Percentiles rank a stretch among this genome's conserved stretches.
These are phyloP conservation scores for Bolinopsis microptera DNA, from an alignment of 37 sponge, comb jelly and placozoan species.

Conservation along the genomic window DNA sequence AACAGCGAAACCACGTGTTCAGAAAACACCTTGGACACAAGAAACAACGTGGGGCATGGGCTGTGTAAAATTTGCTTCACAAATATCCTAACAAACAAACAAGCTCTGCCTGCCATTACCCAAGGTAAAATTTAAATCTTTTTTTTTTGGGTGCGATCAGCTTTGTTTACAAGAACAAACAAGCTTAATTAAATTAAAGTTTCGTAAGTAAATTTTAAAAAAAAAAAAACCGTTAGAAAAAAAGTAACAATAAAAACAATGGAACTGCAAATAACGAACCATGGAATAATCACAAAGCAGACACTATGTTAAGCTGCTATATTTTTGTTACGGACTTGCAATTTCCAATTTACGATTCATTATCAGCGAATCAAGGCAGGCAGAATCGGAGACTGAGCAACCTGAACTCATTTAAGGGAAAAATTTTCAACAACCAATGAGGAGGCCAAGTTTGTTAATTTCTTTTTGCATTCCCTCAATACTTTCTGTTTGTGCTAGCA, in stretches of 20 bases:
- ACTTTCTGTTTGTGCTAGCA: too few species aligned
- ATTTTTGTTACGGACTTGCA: too few species aligned
- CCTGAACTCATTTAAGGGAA: too few species aligned
- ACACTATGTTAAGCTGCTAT: too few species aligned
- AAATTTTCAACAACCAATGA: too few species aligned
- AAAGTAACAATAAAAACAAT: not conserved
- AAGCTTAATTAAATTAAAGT: not conserved
- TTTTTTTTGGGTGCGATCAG: not conserved
- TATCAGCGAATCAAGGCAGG: not conserved
- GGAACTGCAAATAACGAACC: not conserved
- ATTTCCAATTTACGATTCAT: not conserved
- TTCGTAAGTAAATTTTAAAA: not conserved
- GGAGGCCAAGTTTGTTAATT: too few species aligned
- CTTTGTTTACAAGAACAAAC: not conserved
- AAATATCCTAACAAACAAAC: not conserved
- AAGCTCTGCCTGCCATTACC: not conserved
- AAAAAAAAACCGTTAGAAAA: not conserved
- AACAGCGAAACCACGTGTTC: not conserved
- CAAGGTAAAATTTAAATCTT: not conserved
- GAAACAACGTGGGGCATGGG: not conserved
- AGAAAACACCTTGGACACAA: not conserved
- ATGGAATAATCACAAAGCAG: not conserved
- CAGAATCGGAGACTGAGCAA: not conserved
- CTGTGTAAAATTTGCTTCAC: not conserved
- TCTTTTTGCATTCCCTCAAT: too few species aligned